Base-by-base conservation (phyloP, 2,797 vertebrate species). In the Galago senegalensis region DNA sequence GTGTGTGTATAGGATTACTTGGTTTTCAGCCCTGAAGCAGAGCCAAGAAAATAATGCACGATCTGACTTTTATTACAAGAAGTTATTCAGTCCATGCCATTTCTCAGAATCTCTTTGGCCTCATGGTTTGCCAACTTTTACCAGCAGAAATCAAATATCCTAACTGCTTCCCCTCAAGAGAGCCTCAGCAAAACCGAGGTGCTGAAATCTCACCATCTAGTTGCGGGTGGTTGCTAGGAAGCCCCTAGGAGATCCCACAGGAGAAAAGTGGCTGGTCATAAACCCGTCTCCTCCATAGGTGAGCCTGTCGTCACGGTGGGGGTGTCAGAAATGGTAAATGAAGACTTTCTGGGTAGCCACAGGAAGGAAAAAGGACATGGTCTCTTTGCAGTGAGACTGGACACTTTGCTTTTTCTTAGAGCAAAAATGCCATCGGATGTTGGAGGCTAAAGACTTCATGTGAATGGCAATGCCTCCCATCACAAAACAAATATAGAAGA, bases 211-310 rank as follows among this genome's bases (percentile, higher is more conserved):
- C n/a, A 43, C 13, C 63, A 0, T 61, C 17, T 34, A 29, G 53
- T 6, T 63, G 9, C 2, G 0, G 0, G 1, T 5, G 21, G 16
- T 29, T 18, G n/a, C 13, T 0, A 3, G 3, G 0, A 23, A 43
- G 27, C 3, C 13, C 6, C 8, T 9, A 6, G 53, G 21, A 53
- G 5, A 37, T 3, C 3, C 0, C 0, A 17, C 23, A 23, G n/a
- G 21, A 16, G 37, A 29, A 29, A 29, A 49, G 1, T 1, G 31
- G 21, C 31, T 14, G 25, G 46, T 49, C 0, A 3, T 7, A 23
- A 58, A 1, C 21, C 14, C 2, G 10, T 53, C 49, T 53, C 49
- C 49, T 16, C 14, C 14, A 53, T 0, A 10, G 16, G 12, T 3
- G 4, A 58, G 21, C 12, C 34, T 31, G 43, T 31, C 27, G 2